These are phyloP conservation scores for Drosophila quadrilineata DNA, from an alignment of 1,140 invertebrate genomes.

Conservation along the genomic window DNA sequence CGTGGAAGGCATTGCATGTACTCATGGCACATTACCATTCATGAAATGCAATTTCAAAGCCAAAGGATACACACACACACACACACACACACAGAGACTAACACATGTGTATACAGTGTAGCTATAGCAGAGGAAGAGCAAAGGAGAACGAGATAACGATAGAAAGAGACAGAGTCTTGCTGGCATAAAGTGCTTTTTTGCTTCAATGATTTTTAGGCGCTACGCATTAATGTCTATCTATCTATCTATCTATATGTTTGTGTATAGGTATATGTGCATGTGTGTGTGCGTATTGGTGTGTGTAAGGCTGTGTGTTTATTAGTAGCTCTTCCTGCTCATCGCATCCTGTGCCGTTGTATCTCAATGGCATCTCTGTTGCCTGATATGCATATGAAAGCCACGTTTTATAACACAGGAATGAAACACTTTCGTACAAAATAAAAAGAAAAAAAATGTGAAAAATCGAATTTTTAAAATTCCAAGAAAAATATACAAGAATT, in stretches of 20 bases:
- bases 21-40: conserved; percentile 73
- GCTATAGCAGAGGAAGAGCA: not conserved
- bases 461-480: no score
- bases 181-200: conserved; percentile 69
- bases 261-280: not conserved
- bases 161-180: not conserved
- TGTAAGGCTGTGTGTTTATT: conserved; percentile 60
- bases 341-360: not conserved
- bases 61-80: conserved; percentile 57
- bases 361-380: not conserved
- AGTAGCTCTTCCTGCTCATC: conserved; percentile 41
- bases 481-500: no score
- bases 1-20: no score
- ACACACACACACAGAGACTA: conserved; percentile 46
- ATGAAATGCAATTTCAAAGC: conserved; percentile 75
- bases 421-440: not conserved
- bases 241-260: not conserved
- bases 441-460: no score
- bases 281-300: not conserved
- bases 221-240: conserved; percentile 66
- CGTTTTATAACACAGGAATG: not conserved
- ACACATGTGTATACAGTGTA: conserved; percentile 17
- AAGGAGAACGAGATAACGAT: not conserved
- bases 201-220: conserved; percentile 70
- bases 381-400: conserved; percentile 49